phyloP scores from a whole-genome alignment of 2,113 vertebrate genomes.

The Ptyas mucosa region DNA sequence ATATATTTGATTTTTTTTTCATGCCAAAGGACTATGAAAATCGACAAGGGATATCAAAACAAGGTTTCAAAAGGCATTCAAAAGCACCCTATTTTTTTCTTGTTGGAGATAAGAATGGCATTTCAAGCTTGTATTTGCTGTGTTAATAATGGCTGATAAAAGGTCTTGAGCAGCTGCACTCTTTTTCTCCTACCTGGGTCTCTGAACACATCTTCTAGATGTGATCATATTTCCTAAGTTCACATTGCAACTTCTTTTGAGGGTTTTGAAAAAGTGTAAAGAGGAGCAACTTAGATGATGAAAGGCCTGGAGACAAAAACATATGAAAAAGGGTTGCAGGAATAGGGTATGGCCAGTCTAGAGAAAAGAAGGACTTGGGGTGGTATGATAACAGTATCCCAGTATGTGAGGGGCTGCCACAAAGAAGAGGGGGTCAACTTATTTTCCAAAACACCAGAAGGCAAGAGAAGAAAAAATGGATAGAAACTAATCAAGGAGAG shows the following conservation, averaged over 20 bases:
- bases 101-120: accelerated
- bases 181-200: conserved; percentile 25
- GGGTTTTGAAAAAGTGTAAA: background rate
- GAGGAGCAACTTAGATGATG: too few species aligned
- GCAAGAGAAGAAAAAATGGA: too few species aligned
- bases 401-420: too few species aligned
- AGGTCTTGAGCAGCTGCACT: background rate
- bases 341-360: too few species aligned
- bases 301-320: too few species aligned
- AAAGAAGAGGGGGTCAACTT: too few species aligned
- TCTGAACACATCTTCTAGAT: conserved; percentile 32
- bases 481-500: too few species aligned
- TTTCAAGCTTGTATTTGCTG: accelerated
- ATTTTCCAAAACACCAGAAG: too few species aligned
- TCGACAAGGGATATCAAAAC: background rate
- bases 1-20: background rate
- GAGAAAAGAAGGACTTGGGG: too few species aligned
- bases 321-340: too few species aligned
- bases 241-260: background rate
- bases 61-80: background rate
- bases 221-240: conserved; percentile 14
- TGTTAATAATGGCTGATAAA: conserved; percentile 21
- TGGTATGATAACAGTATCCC: too few species aligned
- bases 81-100: background rate
- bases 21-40: background rate